Percentiles rank a stretch among this genome's conserved stretches.
phyloP scores from a whole-genome alignment of 2,888 invertebrate genomes.

The Stenodema calcarata region DNA sequence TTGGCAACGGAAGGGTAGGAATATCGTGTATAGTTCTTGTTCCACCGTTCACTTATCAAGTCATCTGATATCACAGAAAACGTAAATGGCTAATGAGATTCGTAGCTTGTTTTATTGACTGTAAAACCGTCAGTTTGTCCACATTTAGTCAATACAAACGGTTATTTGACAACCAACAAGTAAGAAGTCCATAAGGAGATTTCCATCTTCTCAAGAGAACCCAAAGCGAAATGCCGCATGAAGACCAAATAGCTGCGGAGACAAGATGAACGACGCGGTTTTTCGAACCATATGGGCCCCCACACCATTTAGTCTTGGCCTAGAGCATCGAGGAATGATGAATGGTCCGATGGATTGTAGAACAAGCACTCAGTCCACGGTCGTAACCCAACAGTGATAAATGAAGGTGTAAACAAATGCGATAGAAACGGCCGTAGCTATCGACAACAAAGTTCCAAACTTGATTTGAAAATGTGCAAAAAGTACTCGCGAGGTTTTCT shows the following conservation, averaged over 20 bases:
- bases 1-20: too few relatives aligned
- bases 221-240: background rate
- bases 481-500: background rate
- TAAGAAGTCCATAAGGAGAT: background rate
- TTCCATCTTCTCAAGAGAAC: background rate
- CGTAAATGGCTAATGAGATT: too few relatives aligned
- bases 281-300: background rate
- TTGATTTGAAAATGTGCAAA: background rate
- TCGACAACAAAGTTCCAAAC: background rate
- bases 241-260: background rate
- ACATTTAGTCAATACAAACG: too few relatives aligned
- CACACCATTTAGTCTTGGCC: conserved; percentile 5
- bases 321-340: conserved; percentile 4
- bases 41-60: too few relatives aligned
- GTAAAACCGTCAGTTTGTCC: too few relatives aligned
- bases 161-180: background rate
- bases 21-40: too few relatives aligned
- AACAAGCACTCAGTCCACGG: background rate
- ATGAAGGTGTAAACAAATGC: background rate
- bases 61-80: too few relatives aligned
- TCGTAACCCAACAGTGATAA: background rate
- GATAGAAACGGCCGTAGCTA: background rate
- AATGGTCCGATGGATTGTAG: background rate
- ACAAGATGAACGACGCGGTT: conserved; percentile 15
- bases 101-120: too few relatives aligned